phyloP scores from a whole-genome alignment of 2,113 vertebrate genomes.

The Leptosomus discolor region DNA sequence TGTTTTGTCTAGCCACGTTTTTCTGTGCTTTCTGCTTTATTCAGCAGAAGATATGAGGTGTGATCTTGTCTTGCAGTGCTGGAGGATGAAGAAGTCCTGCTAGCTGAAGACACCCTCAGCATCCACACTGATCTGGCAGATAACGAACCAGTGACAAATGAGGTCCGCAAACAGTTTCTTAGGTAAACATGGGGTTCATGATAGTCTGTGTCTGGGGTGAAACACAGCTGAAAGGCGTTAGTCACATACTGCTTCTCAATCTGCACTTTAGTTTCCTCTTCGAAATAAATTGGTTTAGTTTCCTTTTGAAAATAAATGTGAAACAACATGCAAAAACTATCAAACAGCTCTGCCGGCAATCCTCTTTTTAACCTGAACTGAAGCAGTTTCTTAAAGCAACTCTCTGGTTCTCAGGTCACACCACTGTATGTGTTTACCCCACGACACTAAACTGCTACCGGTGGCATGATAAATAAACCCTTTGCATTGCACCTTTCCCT shows the following conservation, averaged over 20 bases:
- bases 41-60: background rate
- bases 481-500: background rate
- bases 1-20: background rate
- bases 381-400: background rate
- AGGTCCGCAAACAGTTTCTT: slow-evolving; percentile 87
- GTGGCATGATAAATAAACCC: background rate
- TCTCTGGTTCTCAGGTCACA: background rate
- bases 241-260: background rate
- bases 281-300: too few species aligned
- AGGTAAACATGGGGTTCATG: slow-evolving; percentile 71
- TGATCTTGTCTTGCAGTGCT: slow-evolving; percentile 43
- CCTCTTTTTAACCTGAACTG: background rate
- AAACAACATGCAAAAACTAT: background rate
- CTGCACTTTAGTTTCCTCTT: background rate
- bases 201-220: background rate
- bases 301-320: background rate
- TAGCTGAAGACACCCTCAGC: slow-evolving; percentile 88
- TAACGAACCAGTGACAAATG: slow-evolving; percentile 79
- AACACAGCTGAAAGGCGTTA: background rate
- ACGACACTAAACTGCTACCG: background rate
- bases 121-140: slow-evolving; percentile 88
- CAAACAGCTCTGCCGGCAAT: background rate
- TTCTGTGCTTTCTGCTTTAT: background rate
- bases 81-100: slow-evolving; percentile 79
- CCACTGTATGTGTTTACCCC: background rate